Conservation (phyloP, 2,113 vertebrate species). For the Meleagris gallopavo region DNA sequence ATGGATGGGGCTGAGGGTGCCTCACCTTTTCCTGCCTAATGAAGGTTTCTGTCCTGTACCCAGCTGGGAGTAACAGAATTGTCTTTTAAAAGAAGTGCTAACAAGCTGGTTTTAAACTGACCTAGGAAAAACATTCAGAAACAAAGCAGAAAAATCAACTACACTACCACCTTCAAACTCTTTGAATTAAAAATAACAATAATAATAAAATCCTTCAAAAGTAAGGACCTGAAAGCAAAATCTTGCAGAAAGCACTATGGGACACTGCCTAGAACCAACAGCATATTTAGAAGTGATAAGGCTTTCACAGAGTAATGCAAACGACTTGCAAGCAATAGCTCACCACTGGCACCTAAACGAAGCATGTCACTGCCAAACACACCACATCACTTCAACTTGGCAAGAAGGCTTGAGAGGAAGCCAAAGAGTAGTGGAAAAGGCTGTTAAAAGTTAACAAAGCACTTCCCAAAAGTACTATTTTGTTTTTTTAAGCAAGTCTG, state of each 20-base stretch:
- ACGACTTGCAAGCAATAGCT: constrained; percentile 39
- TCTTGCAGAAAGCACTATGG: not conserved
- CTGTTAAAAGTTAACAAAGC: constrained; percentile 73
- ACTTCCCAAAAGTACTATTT: constrained; percentile 72
- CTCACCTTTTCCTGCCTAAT: not conserved
- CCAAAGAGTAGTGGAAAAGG: constrained; percentile 72
- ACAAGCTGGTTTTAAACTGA: constrained; percentile 1
- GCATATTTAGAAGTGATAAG: not conserved
- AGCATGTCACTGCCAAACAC: constrained; percentile 61
- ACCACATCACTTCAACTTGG: constrained; percentile 68
- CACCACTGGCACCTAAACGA: constrained; percentile 62
- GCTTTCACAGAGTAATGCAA: constrained; percentile 42
- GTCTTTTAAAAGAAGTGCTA: not conserved
- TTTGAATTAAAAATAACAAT: not conserved
- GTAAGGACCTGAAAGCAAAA: not conserved
- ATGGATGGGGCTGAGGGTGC: rapidly evolving
- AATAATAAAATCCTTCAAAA: not conserved
- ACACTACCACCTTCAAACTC: not conserved
- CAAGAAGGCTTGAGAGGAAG: constrained; percentile 48
- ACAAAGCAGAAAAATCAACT: constrained; percentile 41
- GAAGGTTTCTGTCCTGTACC: not conserved
- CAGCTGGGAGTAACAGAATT: not conserved
- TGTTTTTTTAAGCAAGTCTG: constrained; percentile 69
- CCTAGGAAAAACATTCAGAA: constrained; percentile 39
- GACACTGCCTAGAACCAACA: not conserved